Conservation (phyloP, 2,797 vertebrate genomes). For the Squalus acanthias region DNA sequence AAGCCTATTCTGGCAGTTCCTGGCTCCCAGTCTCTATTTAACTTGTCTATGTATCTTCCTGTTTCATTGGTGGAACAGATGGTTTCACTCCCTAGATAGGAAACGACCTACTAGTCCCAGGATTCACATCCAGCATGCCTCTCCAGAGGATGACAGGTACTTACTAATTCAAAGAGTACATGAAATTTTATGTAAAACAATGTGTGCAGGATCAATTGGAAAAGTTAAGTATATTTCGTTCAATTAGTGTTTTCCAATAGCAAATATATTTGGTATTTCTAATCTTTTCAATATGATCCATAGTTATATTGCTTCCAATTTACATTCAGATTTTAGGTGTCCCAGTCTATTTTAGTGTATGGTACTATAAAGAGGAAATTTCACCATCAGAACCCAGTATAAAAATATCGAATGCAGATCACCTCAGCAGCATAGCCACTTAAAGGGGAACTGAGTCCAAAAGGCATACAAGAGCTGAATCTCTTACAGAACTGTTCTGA, state of each 20-base stretch:
- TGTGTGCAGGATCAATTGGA: background rate
- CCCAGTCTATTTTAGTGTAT: background rate
- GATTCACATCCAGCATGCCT: slow-evolving; percentile 97
- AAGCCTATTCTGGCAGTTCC: background rate
- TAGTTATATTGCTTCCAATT: background rate
- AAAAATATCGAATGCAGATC: background rate
- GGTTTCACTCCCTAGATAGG: slow-evolving; percentile 85
- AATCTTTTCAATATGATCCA: background rate
- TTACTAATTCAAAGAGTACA: slow-evolving; percentile 50
- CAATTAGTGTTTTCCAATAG: background rate
- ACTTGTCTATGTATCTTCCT: slow-evolving; percentile 64
- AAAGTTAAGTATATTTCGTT: slow-evolving; percentile 3
- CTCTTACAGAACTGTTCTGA: background rate
- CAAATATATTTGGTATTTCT: background rate
- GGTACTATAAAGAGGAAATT: background rate
- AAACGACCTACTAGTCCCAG: slow-evolving; percentile 90
- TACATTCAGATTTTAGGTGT: background rate
- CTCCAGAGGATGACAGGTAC: slow-evolving; percentile 98
- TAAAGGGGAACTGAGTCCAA: background rate
- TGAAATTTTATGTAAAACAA: background rate
- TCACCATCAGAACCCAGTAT: background rate
- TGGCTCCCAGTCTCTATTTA: slow-evolving; percentile 43
- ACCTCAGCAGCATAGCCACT: background rate
- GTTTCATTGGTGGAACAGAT: slow-evolving; percentile 70
- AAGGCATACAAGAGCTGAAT: background rate